Percentiles rank a stretch among this genome's conserved stretches.
phyloP scores from a whole-genome alignment of 2,797 vertebrate species.

The Morelia viridis region DNA sequence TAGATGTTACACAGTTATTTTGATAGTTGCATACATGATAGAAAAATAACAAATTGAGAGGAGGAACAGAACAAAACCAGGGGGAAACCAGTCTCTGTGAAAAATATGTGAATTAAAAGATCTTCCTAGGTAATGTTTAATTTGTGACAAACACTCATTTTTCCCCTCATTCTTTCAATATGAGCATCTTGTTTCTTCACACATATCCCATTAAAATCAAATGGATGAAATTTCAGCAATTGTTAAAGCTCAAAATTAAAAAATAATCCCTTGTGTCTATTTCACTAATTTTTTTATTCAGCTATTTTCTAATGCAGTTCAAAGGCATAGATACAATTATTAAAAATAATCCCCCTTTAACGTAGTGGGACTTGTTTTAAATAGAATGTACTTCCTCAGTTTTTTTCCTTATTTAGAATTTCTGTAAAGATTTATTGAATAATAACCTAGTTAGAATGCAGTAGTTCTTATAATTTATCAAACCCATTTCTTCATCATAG shows the following conservation, averaged over 20 bases:
- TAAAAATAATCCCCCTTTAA: neutral
- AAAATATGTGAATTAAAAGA: neutral
- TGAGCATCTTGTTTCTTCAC: slow-evolving; percentile 14
- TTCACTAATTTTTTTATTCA: slow-evolving; percentile 45
- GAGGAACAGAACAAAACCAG: neutral
- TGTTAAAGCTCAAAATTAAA: slow-evolving; percentile 18
- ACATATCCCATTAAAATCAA: neutral
- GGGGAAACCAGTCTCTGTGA: slow-evolving; percentile 6
- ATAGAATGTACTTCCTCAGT: neutral
- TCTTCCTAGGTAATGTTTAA: neutral
- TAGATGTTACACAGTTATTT: slow-evolving; percentile 33
- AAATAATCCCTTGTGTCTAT: slow-evolving; percentile 38
- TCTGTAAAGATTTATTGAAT: slow-evolving; percentile 42
- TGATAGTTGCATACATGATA: slow-evolving; percentile 35
- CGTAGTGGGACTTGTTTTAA: neutral
- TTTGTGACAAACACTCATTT: neutral
- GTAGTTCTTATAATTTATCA: slow-evolving; percentile 24
- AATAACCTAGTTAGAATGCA: slow-evolving; percentile 35
- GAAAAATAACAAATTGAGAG: slow-evolving; percentile 21
- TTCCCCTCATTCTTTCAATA: neutral
- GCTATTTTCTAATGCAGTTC: neutral
- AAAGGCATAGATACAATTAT: slow-evolving; percentile 4
- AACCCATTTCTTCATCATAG: slow-evolving; percentile 11
- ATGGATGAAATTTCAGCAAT: slow-evolving; percentile 11
- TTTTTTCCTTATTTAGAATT: slow-evolving; percentile 31